phyloP scores from a whole-genome alignment of 2,797 vertebrate species.

The Rhyacichthys aspro region DNA sequence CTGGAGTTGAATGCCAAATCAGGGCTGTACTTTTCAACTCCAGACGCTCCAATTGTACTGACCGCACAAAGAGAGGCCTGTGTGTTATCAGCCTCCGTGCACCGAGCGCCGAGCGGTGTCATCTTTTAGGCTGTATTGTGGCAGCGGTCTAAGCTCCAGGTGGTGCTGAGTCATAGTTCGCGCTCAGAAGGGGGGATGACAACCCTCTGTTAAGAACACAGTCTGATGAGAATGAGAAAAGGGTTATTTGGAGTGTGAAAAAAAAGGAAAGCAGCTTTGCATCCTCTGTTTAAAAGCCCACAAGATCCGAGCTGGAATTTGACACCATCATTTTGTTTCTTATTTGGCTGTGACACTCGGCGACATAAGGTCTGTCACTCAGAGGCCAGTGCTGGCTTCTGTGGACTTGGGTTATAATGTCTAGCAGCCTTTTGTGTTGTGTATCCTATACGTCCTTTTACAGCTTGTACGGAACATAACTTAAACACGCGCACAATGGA shows the following conservation, averaged over 20 bases:
- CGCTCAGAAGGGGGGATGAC: constrained; percentile 31
- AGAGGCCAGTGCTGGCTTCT: constrained; percentile 13
- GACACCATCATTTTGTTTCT: constrained; percentile 67
- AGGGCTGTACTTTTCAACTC: constrained; percentile 26
- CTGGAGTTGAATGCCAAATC: constrained; percentile 21
- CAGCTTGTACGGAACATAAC: no score
- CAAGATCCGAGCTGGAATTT: constrained; percentile 54
- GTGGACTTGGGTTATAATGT: constrained; percentile 38
- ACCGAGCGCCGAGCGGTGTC: constrained; percentile 31
- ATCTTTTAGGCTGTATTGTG: constrained; percentile 45
- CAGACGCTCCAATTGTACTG: constrained; percentile 17
- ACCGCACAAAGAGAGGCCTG: constrained; percentile 26
- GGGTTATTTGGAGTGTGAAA: constrained; percentile 42
- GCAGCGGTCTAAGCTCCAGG: constrained; percentile 50
- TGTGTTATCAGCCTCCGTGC: constrained; percentile 34
- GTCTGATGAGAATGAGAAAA: constrained; percentile 39
- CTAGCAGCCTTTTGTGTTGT: constrained; percentile 18
- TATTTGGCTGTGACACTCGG: constrained; percentile 50
- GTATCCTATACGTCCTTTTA: no score
- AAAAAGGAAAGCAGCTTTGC: constrained; percentile 40
- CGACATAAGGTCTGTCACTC: constrained; percentile 59
- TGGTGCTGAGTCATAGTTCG: constrained; percentile 57
- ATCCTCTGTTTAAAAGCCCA: constrained; percentile 46
- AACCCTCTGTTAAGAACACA: constrained; percentile 38
- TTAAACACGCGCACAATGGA: no score